These are phyloP conservation scores for Tamandua tetradactyla DNA, from an alignment of 2,797 vertebrate genomes.

Conservation along the genomic window DNA sequence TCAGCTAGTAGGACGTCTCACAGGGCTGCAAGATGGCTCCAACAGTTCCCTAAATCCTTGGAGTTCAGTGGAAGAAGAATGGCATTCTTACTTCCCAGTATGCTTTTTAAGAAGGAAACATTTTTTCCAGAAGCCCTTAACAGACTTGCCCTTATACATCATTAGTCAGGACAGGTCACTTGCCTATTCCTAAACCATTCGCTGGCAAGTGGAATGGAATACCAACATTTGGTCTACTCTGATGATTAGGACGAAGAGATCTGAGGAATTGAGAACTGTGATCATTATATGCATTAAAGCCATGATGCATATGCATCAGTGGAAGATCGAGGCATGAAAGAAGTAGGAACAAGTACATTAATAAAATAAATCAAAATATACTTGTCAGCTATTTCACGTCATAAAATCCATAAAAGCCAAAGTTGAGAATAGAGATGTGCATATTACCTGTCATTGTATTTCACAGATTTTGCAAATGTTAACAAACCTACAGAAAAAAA, in stretches of 20 bases:
- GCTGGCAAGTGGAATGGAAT: not conserved
- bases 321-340: not conserved
- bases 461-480: not conserved
- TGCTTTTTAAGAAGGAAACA: not conserved
- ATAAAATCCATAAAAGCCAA: conserved; percentile 16
- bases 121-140: not conserved
- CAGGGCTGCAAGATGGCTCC: not conserved
- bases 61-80: not conserved
- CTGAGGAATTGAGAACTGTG: not conserved
- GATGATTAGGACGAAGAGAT: not conserved
- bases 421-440: not conserved
- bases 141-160: not conserved
- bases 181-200: not conserved
- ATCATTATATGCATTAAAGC: not conserved
- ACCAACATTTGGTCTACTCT: not conserved
- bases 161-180: not conserved
- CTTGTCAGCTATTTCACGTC: not conserved
- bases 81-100: not conserved
- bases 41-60: not conserved
- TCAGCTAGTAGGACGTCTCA: not conserved
- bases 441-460: not conserved
- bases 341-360: not conserved
- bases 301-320: not conserved
- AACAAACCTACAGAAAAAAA: not conserved
- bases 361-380: conserved; percentile 25